Conservation (phyloP, 2,888 invertebrate species). For the Melanophora roralis region DNA sequence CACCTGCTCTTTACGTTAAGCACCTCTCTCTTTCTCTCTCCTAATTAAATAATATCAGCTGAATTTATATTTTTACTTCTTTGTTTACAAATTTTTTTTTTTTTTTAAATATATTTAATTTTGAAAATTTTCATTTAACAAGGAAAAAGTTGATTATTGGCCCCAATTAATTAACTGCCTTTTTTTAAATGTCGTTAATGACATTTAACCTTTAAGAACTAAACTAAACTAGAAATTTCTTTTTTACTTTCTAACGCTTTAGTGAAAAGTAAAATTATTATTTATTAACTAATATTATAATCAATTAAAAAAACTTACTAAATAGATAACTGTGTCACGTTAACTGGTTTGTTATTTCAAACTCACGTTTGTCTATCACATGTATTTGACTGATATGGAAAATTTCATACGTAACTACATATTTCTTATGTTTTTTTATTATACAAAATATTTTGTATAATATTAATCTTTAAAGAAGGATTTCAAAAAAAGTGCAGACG, state of each 20-base stretch:
- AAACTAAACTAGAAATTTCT: background rate
- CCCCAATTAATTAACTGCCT: background rate
- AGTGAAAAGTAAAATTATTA: background rate
- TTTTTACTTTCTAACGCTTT: too few species aligned
- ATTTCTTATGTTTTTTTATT: too few species aligned
- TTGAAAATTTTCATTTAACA: background rate
- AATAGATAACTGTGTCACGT: slow-evolving; percentile 62
- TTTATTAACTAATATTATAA: slow-evolving; percentile 32
- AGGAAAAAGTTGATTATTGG: background rate
- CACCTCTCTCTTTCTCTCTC: too few species aligned
- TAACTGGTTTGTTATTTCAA: slow-evolving; percentile 50
- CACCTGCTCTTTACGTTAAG: too few species aligned
- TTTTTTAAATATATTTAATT: background rate
- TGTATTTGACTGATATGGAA: background rate
- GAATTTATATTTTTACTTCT: too few species aligned
- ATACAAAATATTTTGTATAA: too few species aligned
- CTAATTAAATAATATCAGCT: too few species aligned
- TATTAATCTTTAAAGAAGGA: too few species aligned
- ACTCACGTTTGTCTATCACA: slow-evolving; percentile 63
- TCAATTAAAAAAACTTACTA: slow-evolving; percentile 7
- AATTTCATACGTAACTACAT: background rate
- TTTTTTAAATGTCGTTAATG: background rate
- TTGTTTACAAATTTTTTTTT: background rate
- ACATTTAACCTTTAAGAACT: background rate
- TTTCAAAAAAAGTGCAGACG: too few species aligned